phyloP scores from a whole-genome alignment of 2,888 invertebrate species.

The Anodontia alba region DNA sequence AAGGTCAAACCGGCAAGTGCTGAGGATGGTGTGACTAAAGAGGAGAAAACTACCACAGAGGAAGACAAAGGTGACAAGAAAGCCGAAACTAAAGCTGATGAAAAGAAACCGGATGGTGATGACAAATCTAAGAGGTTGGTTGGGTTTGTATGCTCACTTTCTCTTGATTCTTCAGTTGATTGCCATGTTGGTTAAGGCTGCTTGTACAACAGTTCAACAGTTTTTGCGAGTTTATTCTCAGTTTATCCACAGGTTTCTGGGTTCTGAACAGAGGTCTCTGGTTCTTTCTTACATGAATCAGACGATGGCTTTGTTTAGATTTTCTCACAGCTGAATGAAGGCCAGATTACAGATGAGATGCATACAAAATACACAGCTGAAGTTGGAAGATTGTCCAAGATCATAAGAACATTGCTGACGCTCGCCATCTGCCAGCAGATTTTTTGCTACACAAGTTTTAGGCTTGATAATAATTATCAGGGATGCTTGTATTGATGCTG shows the following conservation, averaged over 20 bases:
- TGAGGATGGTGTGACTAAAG: slow-evolving; percentile 35
- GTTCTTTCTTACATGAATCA: slow-evolving; percentile 1
- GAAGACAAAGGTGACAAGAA: slow-evolving; percentile 29
- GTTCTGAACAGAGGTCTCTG: slow-evolving; percentile 7
- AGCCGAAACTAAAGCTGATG: slow-evolving; percentile 48
- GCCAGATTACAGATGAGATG: neutral
- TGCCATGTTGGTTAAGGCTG: neutral
- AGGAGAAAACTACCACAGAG: slow-evolving; percentile 26
- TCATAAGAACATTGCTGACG: neutral
- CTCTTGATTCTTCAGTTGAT: slow-evolving; percentile 28
- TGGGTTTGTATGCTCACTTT: slow-evolving; percentile 71
- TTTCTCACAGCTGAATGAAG: neutral
- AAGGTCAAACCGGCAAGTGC: slow-evolving; percentile 28
- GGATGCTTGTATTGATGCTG: neutral
- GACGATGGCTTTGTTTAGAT: slow-evolving; percentile 10
- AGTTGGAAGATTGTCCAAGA: neutral
- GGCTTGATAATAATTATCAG: neutral
- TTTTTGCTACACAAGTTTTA: neutral
- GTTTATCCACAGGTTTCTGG: neutral
- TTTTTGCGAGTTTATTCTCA: neutral
- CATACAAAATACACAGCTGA: neutral
- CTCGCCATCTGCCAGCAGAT: neutral
- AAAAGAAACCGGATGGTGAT: slow-evolving; percentile 57
- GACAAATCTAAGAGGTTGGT: slow-evolving; percentile 74
- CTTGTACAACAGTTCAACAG: neutral